Evolutionary conservation across 2,113 vertebrate species (phyloP), one percentile per base, ranked within the genome.

Genomic region (Ondatra zibethicus): DNA sequence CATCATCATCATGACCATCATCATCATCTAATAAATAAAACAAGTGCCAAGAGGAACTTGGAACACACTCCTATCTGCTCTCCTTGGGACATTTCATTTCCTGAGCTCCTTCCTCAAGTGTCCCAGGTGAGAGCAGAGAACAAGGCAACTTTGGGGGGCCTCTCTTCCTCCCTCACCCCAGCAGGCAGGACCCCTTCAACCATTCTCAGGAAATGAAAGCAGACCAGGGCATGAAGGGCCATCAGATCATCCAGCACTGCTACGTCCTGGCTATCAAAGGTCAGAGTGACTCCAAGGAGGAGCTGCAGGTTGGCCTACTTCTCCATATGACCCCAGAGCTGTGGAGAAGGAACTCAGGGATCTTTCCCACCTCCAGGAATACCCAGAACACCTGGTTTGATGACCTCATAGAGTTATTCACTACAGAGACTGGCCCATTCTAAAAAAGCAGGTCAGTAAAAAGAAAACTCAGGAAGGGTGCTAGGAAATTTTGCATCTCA

Each of bases 181-280:
- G 94, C 29, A 25, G 88, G 98, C 99, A 1, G 97, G 88, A 5
- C 98, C 92, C 86, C 98, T 99, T 36, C 99, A 97, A 82, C 99
- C 42, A 99, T 73, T 21, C 98, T 96, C 92, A 99, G 93, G 95
- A 98, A 98, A 98, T 99, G 80, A 86, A 65, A 58, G 8, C 17
- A 61, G 52, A 61, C 25, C 42, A 2, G 58, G 23, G 36, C 42
- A 5, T 10, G 36, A 36, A 14, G 45, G 33, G 29, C 45, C 3
- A 3, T 21, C 7, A n/a, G 66, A 31, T 36, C 42, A 68, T 45
- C 84, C 42, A 68, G 31, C 33, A n/a, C 10, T 0, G 3, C 85
- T 70, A 2, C 45, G 27, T 68, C 45, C 68, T 47, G 29, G 45
- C 63, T 23, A 70, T 45, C 52, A 0, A 11, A 7, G 25, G 58